Base-by-base conservation (phyloP, 2,888 invertebrate species). In the Pandemis heparana region DNA sequence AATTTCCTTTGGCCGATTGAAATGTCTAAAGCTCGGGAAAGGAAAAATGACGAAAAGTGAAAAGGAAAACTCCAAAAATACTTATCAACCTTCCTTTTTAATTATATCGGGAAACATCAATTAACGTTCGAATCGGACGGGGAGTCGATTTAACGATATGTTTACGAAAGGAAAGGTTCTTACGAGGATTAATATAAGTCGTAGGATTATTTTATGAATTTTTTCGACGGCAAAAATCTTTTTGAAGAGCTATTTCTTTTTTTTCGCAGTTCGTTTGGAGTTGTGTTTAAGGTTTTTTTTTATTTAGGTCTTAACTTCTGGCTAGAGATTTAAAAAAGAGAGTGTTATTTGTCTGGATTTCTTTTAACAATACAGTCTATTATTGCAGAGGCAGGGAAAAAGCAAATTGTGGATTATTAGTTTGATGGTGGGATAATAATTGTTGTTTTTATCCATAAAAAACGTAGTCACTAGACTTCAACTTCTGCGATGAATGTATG, bases 1-100 rank as follows among this genome's bases (percentile, higher is more conserved):
- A 85, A 83, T 87, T 87, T 87, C 83, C 84, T 82, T 76, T 77
- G 80, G 79, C 79, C 75, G 70, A 74, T 70, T 66, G 74, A 70
- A 74, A 74, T 74, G 62, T 70, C 70, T 61, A 63, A 48, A 64
- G 41, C 56, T 32, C 16, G 51, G 41, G 64, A 60, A 56, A 64
- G 48, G 48, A 64, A 69, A 53, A 64, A 72, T 61, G 63, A 62
- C 14, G 66, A 68, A 56, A 63, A 74, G 32, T 32, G 9, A 51
- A 68, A 74, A 65, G 43, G 60, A 74, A 74, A 48, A 12, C 67
- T 46, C 10, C 18, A 63, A 68, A 48, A 48, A 64, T 73, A 59
- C 56, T 51, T 56, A 39, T 63, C 62, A 68, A 63, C 18, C 46
- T 66, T 43, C 51, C 5, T 38, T 59, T 59, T 63, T 68, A 68